Percentiles rank a stretch among this genome's conserved stretches.
These are phyloP conservation scores for Cotesia congregata DNA, from an alignment of 2,888 invertebrate genomes.

Conservation along the genomic window DNA sequence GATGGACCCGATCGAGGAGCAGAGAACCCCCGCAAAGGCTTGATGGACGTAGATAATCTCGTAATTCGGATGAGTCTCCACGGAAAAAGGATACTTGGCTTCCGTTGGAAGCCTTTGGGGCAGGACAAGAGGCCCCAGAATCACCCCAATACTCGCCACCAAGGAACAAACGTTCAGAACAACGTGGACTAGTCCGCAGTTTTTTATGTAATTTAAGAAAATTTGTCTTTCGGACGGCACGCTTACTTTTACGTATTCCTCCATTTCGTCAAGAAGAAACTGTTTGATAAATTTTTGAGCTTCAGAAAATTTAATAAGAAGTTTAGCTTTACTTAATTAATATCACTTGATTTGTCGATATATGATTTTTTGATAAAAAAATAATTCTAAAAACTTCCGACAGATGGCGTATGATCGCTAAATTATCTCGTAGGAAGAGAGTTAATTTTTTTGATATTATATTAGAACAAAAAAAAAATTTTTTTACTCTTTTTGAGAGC, in stretches of 20 bases:
- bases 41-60: slow-evolving; percentile 51
- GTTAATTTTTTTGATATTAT: no score
- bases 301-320: not conserved
- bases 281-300: slow-evolving; percentile 19
- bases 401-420: no score
- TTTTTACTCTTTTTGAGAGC: no score
- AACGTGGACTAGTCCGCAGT: slow-evolving; percentile 44
- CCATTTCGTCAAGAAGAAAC: slow-evolving; percentile 42
- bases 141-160: slow-evolving; percentile 38
- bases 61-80: slow-evolving; percentile 37
- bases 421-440: no score
- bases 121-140: slow-evolving; percentile 45
- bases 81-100: slow-evolving; percentile 55
- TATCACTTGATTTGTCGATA: not conserved
- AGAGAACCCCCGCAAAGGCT: slow-evolving; percentile 46
- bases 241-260: slow-evolving; percentile 38
- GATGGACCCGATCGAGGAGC: slow-evolving; percentile 43
- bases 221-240: slow-evolving; percentile 38
- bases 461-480: no score
- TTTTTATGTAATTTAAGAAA: slow-evolving; percentile 47
- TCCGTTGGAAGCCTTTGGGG: slow-evolving; percentile 52
- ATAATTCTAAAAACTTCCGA: no score
- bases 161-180: slow-evolving; percentile 39
- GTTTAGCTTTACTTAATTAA: not conserved
- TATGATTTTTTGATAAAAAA: not conserved